phyloP scores from a whole-genome alignment of 2,888 invertebrate species.

The Acleris emargana region DNA sequence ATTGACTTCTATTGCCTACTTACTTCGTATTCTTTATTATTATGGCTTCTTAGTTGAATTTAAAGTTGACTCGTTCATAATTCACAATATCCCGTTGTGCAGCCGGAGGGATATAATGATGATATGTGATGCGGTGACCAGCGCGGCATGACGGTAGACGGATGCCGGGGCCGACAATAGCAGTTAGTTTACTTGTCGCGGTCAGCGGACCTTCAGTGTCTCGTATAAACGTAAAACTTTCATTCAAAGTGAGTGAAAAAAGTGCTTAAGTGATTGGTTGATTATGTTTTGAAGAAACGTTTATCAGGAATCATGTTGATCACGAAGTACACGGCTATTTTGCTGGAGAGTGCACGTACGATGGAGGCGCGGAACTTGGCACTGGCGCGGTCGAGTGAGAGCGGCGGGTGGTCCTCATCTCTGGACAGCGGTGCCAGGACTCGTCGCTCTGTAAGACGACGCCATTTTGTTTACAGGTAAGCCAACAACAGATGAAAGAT shows the following conservation, averaged over 20 bases:
- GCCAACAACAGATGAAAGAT: background rate
- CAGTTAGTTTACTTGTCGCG: constrained; percentile 54
- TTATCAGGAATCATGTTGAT: constrained; percentile 83
- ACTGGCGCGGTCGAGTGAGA: constrained; percentile 51
- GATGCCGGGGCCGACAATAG: constrained; percentile 48
- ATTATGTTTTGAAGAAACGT: background rate
- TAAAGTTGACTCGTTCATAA: constrained; percentile 69
- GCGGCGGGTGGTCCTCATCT: constrained; percentile 63
- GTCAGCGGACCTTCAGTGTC: constrained; percentile 40
- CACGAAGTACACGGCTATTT: constrained; percentile 87
- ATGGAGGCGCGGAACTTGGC: constrained; percentile 69
- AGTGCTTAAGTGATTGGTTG: background rate
- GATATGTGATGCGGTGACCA: constrained; percentile 63
- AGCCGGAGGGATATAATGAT: constrained; percentile 61
- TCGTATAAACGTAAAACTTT: background rate
- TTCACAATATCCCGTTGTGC: constrained; percentile 77
- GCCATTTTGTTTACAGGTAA: constrained; percentile 70
- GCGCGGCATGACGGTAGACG: constrained; percentile 59
- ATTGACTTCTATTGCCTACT: constrained; percentile 24
- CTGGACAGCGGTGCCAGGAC: constrained; percentile 60
- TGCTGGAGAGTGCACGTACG: constrained; percentile 86
- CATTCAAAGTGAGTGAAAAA: background rate
- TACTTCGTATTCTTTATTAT: constrained; percentile 20
- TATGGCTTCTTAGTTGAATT: constrained; percentile 42
- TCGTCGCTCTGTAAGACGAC: constrained; percentile 59